Evolutionary conservation across 2,888 invertebrate species (phyloP).

Genomic region (Spicauda simplicius): DNA sequence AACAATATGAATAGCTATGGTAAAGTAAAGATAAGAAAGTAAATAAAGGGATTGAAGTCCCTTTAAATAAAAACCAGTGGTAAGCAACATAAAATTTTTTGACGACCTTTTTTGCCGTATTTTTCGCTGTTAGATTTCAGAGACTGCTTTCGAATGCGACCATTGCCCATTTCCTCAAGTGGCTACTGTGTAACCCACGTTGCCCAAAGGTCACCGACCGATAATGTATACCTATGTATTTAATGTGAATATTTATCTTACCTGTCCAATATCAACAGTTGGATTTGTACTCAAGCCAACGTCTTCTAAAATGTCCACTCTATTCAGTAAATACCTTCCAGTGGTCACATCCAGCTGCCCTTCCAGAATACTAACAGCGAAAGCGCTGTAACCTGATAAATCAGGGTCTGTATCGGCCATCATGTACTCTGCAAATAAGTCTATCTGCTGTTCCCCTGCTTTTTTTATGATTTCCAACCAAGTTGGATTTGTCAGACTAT

Average conservation of each 20-base stretch:
- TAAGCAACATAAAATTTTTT: too few relatives aligned
- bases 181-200: too few relatives aligned
- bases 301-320: conserved; percentile 88
- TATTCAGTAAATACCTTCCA: conserved; percentile 85
- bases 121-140: too few relatives aligned
- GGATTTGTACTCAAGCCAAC: conserved; percentile 88
- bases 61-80: too few relatives aligned
- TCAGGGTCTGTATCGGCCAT: conserved; percentile 81
- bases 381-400: conserved; percentile 82
- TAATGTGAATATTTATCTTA: conserved; percentile 41
- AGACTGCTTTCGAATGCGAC: too few relatives aligned
- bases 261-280: conserved; percentile 88
- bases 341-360: conserved; percentile 89
- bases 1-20: too few relatives aligned
- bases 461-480: conserved; percentile 86
- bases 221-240: neutral
- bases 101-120: too few relatives aligned
- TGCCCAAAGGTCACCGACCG: too few relatives aligned
- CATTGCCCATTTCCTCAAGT: too few relatives aligned
- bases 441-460: conserved; percentile 82
- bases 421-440: conserved; percentile 86
- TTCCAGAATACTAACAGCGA: conserved; percentile 86
- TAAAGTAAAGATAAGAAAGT: too few relatives aligned
- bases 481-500: conserved; percentile 71
- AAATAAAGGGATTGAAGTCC: too few relatives aligned